Conservation (phyloP, 2,797 vertebrate genomes). For the Myripristis murdjan region DNA sequence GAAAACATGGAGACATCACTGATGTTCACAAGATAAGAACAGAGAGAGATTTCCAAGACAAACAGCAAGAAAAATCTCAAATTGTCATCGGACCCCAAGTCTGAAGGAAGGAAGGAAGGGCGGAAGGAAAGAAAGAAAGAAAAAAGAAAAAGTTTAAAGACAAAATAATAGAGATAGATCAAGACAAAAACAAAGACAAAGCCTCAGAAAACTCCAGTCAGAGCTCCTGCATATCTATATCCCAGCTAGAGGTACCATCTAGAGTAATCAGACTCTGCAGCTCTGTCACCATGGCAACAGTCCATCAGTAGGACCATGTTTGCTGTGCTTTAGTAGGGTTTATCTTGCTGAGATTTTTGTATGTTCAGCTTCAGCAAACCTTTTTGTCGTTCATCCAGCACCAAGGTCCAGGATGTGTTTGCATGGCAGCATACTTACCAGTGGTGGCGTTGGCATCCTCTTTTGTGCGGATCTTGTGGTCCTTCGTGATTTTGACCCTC, state of each 20-base stretch:
- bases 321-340: conserved; percentile 20
- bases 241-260: conserved; percentile 37
- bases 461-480: conserved; percentile 97
- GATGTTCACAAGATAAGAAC: neutral
- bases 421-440: conserved; percentile 81
- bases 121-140: conserved; percentile 11
- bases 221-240: conserved; percentile 16
- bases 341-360: conserved; percentile 29
- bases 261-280: conserved; percentile 51
- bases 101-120: conserved; percentile 14
- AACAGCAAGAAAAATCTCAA: neutral
- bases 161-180: neutral
- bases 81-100: neutral
- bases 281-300: conserved; percentile 73
- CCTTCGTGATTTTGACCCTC: conserved; percentile 98
- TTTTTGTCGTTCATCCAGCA: neutral
- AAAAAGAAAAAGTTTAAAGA: neutral
- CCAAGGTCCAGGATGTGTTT: neutral
- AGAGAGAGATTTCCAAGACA: neutral
- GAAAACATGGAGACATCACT: neutral
- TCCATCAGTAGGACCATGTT: conserved; percentile 36
- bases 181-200: conserved; percentile 4
- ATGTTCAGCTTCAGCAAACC: conserved; percentile 14
- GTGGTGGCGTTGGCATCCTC: conserved; percentile 92
- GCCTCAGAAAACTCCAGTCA: conserved; percentile 4